phyloP scores from a whole-genome alignment of 2,113 vertebrate species.

The Salvelinus namaycush region DNA sequence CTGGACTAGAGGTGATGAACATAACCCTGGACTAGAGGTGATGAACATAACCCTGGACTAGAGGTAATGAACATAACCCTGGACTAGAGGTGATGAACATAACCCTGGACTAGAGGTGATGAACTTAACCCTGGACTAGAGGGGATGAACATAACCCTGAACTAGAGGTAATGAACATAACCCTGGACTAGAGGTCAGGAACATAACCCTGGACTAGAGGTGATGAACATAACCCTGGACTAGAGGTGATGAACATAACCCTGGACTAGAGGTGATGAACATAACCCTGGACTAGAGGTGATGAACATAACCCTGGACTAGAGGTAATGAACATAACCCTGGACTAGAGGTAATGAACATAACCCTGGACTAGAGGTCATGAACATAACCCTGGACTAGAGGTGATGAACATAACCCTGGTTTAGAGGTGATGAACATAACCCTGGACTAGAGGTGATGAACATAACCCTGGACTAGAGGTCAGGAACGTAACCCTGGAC shows the following conservation, averaged over 20 bases:
- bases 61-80: background rate
- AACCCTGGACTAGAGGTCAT: background rate
- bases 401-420: too few species aligned
- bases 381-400: too few species aligned
- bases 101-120: background rate
- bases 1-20: too few species aligned
- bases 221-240: background rate
- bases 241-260: too few species aligned
- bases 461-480: background rate
- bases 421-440: background rate
- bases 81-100: too few species aligned
- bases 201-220: background rate
- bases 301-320: background rate
- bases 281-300: background rate
- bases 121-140: background rate
- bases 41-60: background rate
- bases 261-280: background rate
- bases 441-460: background rate
- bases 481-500: too few species aligned
- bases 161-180: background rate
- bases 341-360: background rate
- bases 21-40: background rate
- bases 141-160: background rate
- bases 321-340: background rate
- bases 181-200: too few species aligned